These are phyloP conservation scores for Pharmacophagus antenor DNA, from an alignment of 2,888 invertebrate species.

Conservation along the genomic window DNA sequence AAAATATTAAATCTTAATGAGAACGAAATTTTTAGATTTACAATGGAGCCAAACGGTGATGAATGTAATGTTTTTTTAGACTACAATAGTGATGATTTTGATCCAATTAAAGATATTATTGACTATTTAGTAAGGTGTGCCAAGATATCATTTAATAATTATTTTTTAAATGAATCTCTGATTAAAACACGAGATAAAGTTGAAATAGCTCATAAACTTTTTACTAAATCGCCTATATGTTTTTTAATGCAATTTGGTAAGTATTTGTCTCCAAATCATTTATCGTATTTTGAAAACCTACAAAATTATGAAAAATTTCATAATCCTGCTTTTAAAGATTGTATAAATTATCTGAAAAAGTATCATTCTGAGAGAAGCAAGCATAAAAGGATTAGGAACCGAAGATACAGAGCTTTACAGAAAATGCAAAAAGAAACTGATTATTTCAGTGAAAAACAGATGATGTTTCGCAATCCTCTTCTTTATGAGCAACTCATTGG, in stretches of 20 bases:
- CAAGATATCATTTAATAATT: constrained; percentile 88
- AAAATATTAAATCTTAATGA: not conserved
- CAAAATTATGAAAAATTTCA: constrained; percentile 79
- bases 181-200: constrained; percentile 85
- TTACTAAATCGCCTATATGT: constrained; percentile 83
- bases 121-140: constrained; percentile 82
- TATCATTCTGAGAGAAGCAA: constrained; percentile 77
- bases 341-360: constrained; percentile 82
- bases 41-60: constrained; percentile 14
- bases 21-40: not conserved
- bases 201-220: constrained; percentile 83
- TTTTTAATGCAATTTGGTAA: constrained; percentile 91
- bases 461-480: constrained; percentile 95
- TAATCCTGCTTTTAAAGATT: constrained; percentile 50
- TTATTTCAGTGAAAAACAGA: constrained; percentile 95
- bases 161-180: constrained; percentile 90
- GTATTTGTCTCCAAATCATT: constrained; percentile 84
- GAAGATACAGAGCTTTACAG: constrained; percentile 90
- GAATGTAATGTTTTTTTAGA: not conserved
- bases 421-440: constrained; percentile 84
- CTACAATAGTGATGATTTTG: constrained; percentile 44
- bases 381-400: constrained; percentile 85
- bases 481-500: constrained; percentile 95
- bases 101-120: constrained; percentile 80
- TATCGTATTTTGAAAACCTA: constrained; percentile 84